Conservation (phyloP, 2,113 vertebrate genomes). For the Tonatia bakeri region DNA sequence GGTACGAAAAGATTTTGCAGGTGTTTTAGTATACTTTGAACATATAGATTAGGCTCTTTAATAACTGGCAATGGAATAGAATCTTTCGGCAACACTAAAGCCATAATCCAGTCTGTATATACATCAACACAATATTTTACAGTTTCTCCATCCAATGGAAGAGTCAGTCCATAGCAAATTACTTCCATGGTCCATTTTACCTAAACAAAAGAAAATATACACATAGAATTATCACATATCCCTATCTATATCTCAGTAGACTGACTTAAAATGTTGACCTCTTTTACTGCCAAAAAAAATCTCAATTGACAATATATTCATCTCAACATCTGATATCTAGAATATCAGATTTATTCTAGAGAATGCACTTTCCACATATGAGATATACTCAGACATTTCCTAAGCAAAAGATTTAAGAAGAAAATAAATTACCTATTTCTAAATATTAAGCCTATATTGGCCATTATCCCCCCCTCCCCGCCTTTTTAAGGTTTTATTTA, state of each 20-base stretch:
- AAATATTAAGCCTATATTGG: neutral
- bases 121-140: constrained; percentile 97
- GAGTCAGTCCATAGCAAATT: constrained; percentile 94
- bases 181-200: constrained; percentile 99
- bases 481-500: no score
- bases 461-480: neutral
- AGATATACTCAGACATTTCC: neutral
- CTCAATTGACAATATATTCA: neutral
- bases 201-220: constrained; percentile 76
- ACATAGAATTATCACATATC: constrained; percentile 25
- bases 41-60: constrained; percentile 94
- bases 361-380: constrained; percentile 1
- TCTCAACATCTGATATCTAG: neutral
- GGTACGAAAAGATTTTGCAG: constrained; percentile 97
- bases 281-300: constrained; percentile 20
- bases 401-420: constrained; percentile 37
- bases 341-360: neutral
- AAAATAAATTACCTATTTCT: constrained; percentile 50
- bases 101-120: constrained; percentile 98
- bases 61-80: constrained; percentile 92
- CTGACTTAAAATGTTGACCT: constrained; percentile 38
- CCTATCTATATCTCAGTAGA: constrained; percentile 3
- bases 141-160: constrained; percentile 94
- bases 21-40: constrained; percentile 95
- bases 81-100: constrained; percentile 91